Conservation (phyloP, 2,797 vertebrate genomes). For the Sebastes hubbsi region DNA sequence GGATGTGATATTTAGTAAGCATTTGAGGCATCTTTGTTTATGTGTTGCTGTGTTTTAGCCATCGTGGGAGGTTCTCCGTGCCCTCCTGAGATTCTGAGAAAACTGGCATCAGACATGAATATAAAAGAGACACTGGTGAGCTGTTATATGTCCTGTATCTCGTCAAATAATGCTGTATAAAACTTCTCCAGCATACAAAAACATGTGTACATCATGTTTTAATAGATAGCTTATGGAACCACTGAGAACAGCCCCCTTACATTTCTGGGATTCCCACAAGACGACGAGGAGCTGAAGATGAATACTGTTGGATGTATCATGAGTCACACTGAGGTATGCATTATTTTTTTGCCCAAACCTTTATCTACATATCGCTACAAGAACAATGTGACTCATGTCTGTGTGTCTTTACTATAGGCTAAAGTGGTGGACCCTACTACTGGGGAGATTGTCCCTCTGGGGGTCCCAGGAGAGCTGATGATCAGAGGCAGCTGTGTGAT, state of each 20-base stretch:
- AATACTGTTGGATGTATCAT: conserved; percentile 86
- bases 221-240: conserved; percentile 87
- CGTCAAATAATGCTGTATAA: neutral
- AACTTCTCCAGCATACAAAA: neutral
- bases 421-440: conserved; percentile 83
- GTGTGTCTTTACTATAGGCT: conserved; percentile 75
- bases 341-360: neutral
- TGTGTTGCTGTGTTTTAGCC: conserved; percentile 48
- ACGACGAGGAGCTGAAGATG: conserved; percentile 77
- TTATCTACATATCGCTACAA: neutral
- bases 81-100: conserved; percentile 70
- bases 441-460: conserved; percentile 76
- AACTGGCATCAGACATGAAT: conserved; percentile 62
- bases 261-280: conserved; percentile 85
- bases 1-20: neutral
- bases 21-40: neutral
- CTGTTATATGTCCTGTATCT: neutral
- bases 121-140: conserved; percentile 69
- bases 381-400: neutral
- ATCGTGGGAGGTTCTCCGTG: conserved; percentile 68
- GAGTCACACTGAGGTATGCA: conserved; percentile 88
- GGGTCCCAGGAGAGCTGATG: conserved; percentile 85
- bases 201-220: neutral
- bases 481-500: conserved; percentile 90
- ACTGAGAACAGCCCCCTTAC: conserved; percentile 93